Conservation (phyloP, 2,888 invertebrate species). For the Periphyllus acericola region DNA sequence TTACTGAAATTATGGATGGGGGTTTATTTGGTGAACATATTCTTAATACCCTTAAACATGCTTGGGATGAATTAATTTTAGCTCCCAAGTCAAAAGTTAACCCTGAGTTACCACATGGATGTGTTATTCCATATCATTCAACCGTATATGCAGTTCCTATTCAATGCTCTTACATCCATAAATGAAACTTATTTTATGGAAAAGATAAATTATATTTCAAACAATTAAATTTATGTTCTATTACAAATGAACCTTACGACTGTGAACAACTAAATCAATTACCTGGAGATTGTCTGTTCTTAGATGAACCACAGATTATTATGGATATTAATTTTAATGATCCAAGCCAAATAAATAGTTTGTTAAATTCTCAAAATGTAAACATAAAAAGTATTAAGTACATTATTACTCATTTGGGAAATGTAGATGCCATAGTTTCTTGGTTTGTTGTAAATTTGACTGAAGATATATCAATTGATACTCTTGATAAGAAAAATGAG, state of each 20-base stretch:
- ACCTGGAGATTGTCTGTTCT: slow-evolving; percentile 70
- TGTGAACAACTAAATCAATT: slow-evolving; percentile 74
- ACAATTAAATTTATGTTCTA: slow-evolving; percentile 67
- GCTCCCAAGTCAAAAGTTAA: slow-evolving; percentile 46
- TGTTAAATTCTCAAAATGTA: slow-evolving; percentile 66
- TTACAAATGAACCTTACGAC: slow-evolving; percentile 74
- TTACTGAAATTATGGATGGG: slow-evolving; percentile 84
- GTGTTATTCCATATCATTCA: slow-evolving; percentile 28
- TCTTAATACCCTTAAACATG: slow-evolving; percentile 76
- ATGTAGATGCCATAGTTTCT: slow-evolving; percentile 75
- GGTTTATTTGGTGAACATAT: slow-evolving; percentile 82
- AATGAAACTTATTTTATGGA: slow-evolving; percentile 69
- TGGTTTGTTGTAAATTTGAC: slow-evolving; percentile 81
- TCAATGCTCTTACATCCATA: slow-evolving; percentile 70
- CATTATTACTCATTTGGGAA: slow-evolving; percentile 69
- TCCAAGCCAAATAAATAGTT: slow-evolving; percentile 69
- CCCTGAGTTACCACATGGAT: slow-evolving; percentile 1
- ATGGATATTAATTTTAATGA: slow-evolving; percentile 75
- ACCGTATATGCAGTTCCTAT: slow-evolving; percentile 66
- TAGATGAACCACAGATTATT: slow-evolving; percentile 72
- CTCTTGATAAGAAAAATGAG: slow-evolving; percentile 63
- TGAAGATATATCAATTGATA: slow-evolving; percentile 72
- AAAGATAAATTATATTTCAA: slow-evolving; percentile 65
- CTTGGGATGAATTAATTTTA: slow-evolving; percentile 74
- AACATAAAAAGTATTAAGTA: slow-evolving; percentile 66